Base-by-base conservation (phyloP, 2,888 invertebrate species). In the Nasonovia ribisnigri region DNA sequence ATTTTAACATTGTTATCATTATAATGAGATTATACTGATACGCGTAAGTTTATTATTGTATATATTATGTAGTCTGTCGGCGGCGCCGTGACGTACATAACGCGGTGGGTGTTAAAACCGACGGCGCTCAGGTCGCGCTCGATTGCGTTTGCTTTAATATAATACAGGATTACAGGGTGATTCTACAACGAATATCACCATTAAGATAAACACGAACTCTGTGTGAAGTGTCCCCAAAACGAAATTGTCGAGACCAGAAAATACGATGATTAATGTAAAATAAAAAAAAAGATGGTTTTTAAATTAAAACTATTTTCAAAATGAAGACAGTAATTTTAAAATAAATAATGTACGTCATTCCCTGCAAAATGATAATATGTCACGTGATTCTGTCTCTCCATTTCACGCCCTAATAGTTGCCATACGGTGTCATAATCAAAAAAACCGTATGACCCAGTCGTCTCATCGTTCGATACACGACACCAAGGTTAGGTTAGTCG, bases 21-120 rank as follows among this genome's bases (percentile, higher is more conserved):
- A 36, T 77, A 77, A 77, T 8, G 36, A 77, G 77, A 77, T 77
- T 77, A 77, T 77, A 77, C 77, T 77, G 77, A 77, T 77, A 77
- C 36, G 36, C 77, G 36, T 77, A 77, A 77, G 77, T 42, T 77
- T 77, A 77, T 77, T 77, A 77, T 77, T 77, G 57, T 26, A 36
- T 36, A 77, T 77, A 77, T 77, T 77, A 77, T 36, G 77, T 36
- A 77, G 36, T 77, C 36, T 36, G 36, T 77, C 20, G 36, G 36
- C 8, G 36, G 77, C 20, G 77, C 36, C 36, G 20, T 77, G 36
- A 77, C 77, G 77, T 77, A 77, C 77, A 36, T 77, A 77, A 77
- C 77, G n/a, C 67, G 36, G 8, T 36, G 36, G 3, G 77, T 36
- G 36, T 77, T 77, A 77, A 77, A 42, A 36, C 36, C 36, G 36